A percentile compares a stretch with the other conserved stretches of the same genome.
Evolutionary conservation across 2,797 vertebrate genomes (phyloP).

Genomic region (Merluccius polli): DNA sequence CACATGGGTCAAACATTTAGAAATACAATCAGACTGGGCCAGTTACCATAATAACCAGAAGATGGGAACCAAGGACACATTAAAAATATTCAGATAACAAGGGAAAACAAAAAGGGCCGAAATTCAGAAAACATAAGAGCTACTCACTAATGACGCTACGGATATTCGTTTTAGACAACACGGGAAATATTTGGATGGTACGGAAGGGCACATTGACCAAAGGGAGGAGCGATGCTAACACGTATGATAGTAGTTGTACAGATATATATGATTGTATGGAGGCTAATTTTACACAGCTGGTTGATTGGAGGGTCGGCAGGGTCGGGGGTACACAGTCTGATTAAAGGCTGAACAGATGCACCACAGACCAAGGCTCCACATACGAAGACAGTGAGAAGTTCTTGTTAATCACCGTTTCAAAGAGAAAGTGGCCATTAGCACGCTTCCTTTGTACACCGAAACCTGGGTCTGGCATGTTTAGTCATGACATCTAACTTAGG

Average conservation of each 20-base stretch:
- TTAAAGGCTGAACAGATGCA: conserved; percentile 1
- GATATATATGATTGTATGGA: conserved; percentile 14
- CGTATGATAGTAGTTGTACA: conserved; percentile 32
- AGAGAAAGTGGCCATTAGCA: conserved; percentile 7
- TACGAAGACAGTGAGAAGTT: conserved; percentile 11
- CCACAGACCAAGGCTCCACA: conserved; percentile 4
- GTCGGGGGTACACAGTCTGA: conserved; percentile 10
- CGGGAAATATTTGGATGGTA: conserved; percentile 18
- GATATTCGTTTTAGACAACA: conserved; percentile 29
- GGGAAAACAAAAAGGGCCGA: conserved; percentile 13
- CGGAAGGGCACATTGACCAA: conserved; percentile 11
- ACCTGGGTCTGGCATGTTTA: background rate
- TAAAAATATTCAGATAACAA: background rate
- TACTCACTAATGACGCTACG: conserved; percentile 30
- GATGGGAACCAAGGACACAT: background rate
- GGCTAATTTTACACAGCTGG: conserved; percentile 20
- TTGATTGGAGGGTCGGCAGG: conserved; percentile 20
- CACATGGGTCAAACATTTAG: background rate
- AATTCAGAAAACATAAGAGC: conserved; percentile 24
- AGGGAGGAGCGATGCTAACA: conserved; percentile 8
- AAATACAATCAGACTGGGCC: background rate
- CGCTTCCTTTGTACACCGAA: conserved; percentile 33
- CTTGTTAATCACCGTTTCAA: background rate
- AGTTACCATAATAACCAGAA: background rate
- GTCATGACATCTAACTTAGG: background rate